phyloP scores from a whole-genome alignment of 2,113 vertebrate species.

The Crotalus horridus region DNA sequence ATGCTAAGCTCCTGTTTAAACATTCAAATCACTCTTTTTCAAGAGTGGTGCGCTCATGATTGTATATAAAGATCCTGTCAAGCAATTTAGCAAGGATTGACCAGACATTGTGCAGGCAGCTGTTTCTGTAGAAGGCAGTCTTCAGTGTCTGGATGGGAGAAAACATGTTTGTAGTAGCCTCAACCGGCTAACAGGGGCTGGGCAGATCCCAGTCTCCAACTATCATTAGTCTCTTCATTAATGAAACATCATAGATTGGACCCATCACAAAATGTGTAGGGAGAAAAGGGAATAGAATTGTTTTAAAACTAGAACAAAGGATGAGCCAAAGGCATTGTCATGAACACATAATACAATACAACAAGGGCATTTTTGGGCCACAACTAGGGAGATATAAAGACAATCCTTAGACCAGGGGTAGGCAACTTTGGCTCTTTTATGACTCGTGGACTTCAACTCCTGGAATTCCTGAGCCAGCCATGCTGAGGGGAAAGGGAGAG shows the following conservation, averaged over 20 bases:
- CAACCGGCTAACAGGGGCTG: not conserved
- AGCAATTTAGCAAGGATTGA: not conserved
- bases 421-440: no score
- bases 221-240: not conserved
- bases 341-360: not conserved
- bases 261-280: not conserved
- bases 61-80: not conserved
- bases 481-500: no score
- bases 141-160: not conserved
- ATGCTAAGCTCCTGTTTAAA: not conserved
- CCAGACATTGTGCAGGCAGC: not conserved
- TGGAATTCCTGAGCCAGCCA: no score
- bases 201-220: not conserved
- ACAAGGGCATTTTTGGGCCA: not conserved
- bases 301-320: not conserved
- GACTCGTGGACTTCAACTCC: no score
- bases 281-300: not conserved
- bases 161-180: not conserved
- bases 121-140: not conserved
- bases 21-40: not conserved
- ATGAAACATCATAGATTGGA: not conserved
- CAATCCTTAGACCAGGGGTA: no score
- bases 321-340: not conserved
- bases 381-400: not conserved
- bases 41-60: not conserved